Base-by-base conservation (phyloP, 2,888 invertebrate genomes). In the Hipparchia semele region DNA sequence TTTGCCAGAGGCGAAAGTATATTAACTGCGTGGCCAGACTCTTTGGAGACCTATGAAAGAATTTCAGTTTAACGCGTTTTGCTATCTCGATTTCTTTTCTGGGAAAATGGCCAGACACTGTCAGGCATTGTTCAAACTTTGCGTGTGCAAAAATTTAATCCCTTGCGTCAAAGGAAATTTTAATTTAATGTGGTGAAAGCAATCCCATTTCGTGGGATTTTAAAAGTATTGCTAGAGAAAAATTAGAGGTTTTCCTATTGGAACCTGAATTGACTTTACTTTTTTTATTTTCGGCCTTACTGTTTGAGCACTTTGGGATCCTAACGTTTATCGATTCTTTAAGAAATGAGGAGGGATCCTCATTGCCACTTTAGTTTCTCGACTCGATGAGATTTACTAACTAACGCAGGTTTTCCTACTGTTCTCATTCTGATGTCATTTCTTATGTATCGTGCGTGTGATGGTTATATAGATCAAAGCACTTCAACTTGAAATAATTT, bases 1-100 rank as follows among this genome's bases (percentile, higher is more conserved):
- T 76, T 78, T 74, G 80, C 85, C 80, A 77, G 61, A 74, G 80
- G 83, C 79, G 76, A 78, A 77, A 77, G 77, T 77, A 76, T 79
- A 79, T 78, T 77, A 76, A 74, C 75, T 70, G 72, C 73, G 74
- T 68, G 75, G 73, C 72, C 74, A 75, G 76, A 74, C 73, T 73
- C 76, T 79, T 78, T 72, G 68, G 73, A 76, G 75, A 76, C 73
- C 72, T 71, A 75, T 71, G 73, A 77, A 77, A 71, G 61, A 68
- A 73, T 78, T 72, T 71, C 75, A 73, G 69, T 53, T 58, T 70
- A 74, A 75, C 73, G 73, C 70, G 64, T 73, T 74, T 75, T 66
- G 54, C 39, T 62, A 59, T 71, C 68, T 71, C 67, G 67, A 71
- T 69, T 76, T 60, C 61, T 64, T 72, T 68, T 65, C 59, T 59